Conservation (phyloP, 1,140 invertebrate genomes). For the Scylla paramamosain region DNA sequence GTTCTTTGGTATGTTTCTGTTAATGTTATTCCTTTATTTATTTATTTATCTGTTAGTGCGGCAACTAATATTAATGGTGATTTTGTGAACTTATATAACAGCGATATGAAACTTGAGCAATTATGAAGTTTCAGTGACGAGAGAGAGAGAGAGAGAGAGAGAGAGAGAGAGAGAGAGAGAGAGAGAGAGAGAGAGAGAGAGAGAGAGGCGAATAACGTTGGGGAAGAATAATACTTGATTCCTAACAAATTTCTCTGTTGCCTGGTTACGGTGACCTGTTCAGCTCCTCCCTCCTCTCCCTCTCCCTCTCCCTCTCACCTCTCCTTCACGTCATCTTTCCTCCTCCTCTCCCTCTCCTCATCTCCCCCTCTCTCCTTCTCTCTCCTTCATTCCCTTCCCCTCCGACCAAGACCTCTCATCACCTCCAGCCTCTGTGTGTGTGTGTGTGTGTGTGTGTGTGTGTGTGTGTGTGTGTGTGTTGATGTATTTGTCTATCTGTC, state of each 20-base stretch:
- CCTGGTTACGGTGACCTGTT: neutral
- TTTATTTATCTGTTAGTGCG: too few species aligned
- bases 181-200: conserved; percentile 41
- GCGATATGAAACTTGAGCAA: neutral
- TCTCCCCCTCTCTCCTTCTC: too few species aligned
- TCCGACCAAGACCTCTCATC: too few species aligned
- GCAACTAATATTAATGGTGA: too few species aligned
- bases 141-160: conserved; percentile 41
- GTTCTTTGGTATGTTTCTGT: too few species aligned
- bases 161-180: conserved; percentile 26
- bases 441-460: too few species aligned
- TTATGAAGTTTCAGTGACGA: neutral
- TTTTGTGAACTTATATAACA: neutral
- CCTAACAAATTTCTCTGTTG: conserved; percentile 23
- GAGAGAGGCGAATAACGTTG: neutral
- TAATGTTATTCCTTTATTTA: too few species aligned
- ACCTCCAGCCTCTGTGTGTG: too few species aligned
- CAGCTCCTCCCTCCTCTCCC: neutral
- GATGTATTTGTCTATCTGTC: neutral
- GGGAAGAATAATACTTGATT: neutral
- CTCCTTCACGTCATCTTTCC: neutral
- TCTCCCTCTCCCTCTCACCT: neutral
- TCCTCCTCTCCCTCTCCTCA: neutral
- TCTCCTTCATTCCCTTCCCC: too few species aligned
- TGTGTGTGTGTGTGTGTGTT: neutral